Evolutionary conservation across 2,797 vertebrate genomes (phyloP).

Genomic region (Lagorchestes hirsutus): DNA sequence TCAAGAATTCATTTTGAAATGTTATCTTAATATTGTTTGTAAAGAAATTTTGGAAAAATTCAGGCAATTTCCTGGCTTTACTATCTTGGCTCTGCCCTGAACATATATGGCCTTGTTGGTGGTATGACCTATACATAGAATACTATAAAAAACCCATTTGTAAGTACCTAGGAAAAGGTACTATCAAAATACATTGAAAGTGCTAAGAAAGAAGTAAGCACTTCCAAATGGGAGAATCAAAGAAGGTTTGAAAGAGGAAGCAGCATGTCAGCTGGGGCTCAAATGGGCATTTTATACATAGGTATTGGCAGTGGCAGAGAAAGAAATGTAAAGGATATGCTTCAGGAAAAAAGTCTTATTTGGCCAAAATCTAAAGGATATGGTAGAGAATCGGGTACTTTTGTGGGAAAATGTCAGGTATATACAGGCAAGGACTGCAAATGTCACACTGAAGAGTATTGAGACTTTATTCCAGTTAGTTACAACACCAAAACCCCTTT

Average conservation of each 20-base stretch:
- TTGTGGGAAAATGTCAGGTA: background rate
- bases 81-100: background rate
- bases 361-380: background rate
- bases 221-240: background rate
- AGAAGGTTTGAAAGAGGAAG: background rate
- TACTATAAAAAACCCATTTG: background rate
- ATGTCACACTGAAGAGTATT: background rate
- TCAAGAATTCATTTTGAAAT: background rate
- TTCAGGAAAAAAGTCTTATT: background rate
- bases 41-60: background rate
- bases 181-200: background rate
- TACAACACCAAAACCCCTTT: background rate
- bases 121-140: background rate
- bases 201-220: background rate
- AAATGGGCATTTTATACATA: background rate
- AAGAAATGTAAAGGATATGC: background rate
- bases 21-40: background rate
- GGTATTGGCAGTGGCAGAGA: background rate
- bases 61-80: background rate
- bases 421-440: background rate
- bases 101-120: background rate
- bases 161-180: background rate
- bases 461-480: background rate
- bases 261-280: background rate
- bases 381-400: background rate